Evolutionary conservation across 2,113 vertebrate species (phyloP).

Genomic region (Taxidea taxus): DNA sequence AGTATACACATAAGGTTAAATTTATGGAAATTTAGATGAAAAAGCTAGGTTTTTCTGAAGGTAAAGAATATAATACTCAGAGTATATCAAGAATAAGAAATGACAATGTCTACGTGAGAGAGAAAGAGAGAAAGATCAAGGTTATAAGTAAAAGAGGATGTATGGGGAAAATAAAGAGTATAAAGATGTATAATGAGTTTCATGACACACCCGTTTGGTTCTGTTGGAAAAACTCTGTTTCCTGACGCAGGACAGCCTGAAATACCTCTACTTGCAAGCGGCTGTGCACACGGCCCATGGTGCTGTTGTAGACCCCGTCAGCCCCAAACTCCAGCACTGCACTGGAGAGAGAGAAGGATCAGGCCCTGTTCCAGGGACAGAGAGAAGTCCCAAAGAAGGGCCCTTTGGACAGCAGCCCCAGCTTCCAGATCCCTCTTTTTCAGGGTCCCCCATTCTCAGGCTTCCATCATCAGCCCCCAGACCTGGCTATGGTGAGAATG

Average conservation of each 20-base stretch:
- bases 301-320: constrained; percentile 58
- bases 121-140: neutral
- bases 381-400: neutral
- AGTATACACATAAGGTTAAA: neutral
- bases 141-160: neutral
- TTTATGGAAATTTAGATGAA: neutral
- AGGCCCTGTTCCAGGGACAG: too few species aligned
- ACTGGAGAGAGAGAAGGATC: neutral
- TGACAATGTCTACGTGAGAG: neutral
- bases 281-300: constrained; percentile 51
- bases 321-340: constrained; percentile 69
- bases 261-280: constrained; percentile 68
- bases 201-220: constrained; percentile 65
- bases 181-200: neutral
- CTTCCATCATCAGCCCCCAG: neutral
- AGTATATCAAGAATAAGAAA: neutral
- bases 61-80: neutral
- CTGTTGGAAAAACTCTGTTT: constrained; percentile 75
- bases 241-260: constrained; percentile 69
- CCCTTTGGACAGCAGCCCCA: neutral
- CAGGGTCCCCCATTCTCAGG: rapidly evolving
- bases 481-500: constrained; percentile 86
- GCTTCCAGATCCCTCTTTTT: neutral
- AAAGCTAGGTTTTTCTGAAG: neutral
- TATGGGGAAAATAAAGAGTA: neutral